Evolutionary conservation across 2,797 vertebrate genomes (phyloP), one percentile per base, ranked within the genome.

Genomic region (Peromyscus attwateri): DNA sequence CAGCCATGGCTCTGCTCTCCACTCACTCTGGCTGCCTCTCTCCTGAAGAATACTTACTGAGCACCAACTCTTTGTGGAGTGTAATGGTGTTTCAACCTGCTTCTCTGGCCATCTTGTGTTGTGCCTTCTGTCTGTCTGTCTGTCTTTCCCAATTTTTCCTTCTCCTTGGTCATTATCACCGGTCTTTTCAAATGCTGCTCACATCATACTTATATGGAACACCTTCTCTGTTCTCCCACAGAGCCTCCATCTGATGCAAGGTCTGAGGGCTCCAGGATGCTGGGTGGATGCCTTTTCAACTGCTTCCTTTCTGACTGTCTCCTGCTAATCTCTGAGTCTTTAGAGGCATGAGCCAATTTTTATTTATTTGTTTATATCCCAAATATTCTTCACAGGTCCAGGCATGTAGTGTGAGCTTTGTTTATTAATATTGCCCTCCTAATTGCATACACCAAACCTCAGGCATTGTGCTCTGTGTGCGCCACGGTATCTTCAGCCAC

Each of bases 401-500:
- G 89, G 49, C 16, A 34, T 29, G 3, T 31, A 64, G 25, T 40
- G 83, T 55, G 49, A 70, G 8, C 25, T 77, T 31, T 46, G 46
- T 31, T 82, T 77, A 70, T 91, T 62, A 88, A 49, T 76, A 52
- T 66, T n/a, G n/a, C 25, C 66, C 88, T 89, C 52, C 94, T 87
- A 91, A 88, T 19, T 92, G n/a, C 40, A 37, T 49, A 55, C 17
- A 46, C 57, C 6, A 5, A 23, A 77, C 43, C 23, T 0, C 11
- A 71, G 21, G 34, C 37, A 43, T 79, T 82, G 34, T 43, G 70
- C n/a, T 40, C 77, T 64, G 29, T 29, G 75, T 25, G 16, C 49
- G 25, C 8, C 13, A 19, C 0, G 16, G 14, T 60, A 83, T 60
- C 34, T 52, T 29, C 37, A 81, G 46, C 34, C n/a, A 85, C 80